These are phyloP conservation scores for Falco naumanni DNA, from an alignment of 2,797 vertebrate genomes.

Conservation along the genomic window DNA sequence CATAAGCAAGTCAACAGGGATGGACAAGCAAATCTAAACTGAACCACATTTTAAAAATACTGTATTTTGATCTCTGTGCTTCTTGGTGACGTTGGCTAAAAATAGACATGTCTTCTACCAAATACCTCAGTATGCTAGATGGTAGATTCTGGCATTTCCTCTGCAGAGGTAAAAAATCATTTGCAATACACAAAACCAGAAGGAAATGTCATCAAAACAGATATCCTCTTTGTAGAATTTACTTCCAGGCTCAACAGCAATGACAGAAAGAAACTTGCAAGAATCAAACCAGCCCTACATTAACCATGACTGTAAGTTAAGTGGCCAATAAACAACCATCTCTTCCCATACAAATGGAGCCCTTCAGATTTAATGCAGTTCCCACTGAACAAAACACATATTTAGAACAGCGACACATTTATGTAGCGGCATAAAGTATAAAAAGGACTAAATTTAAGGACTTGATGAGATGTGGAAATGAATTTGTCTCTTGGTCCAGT, in stretches of 20 bases:
- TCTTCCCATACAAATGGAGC: not conserved
- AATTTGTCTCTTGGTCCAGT: not conserved
- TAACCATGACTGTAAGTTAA: not conserved
- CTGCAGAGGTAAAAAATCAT: not conserved
- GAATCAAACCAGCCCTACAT: not conserved
- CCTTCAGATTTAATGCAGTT: not conserved
- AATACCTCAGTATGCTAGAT: not conserved
- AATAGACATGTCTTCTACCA: not conserved
- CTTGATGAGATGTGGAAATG: not conserved
- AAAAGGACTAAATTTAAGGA: not conserved
- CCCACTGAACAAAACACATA: not conserved
- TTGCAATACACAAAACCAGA: not conserved
- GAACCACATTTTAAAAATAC: not conserved
- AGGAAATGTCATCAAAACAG: not conserved
- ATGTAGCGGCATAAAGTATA: not conserved
- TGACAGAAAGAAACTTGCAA: not conserved
- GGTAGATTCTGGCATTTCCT: not conserved
- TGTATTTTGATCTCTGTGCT: not conserved
- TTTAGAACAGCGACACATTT: not conserved
- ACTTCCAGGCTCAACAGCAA: not conserved
- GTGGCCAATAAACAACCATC: not conserved
- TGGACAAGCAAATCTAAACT: not conserved
- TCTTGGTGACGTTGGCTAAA: not conserved
- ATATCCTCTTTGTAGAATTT: not conserved
- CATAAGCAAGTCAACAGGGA: not conserved